A percentile compares a stretch with the other conserved stretches of the same genome.
Conservation (phyloP, 1,140 invertebrate genomes). For the Vollenhovia emeryi region DNA sequence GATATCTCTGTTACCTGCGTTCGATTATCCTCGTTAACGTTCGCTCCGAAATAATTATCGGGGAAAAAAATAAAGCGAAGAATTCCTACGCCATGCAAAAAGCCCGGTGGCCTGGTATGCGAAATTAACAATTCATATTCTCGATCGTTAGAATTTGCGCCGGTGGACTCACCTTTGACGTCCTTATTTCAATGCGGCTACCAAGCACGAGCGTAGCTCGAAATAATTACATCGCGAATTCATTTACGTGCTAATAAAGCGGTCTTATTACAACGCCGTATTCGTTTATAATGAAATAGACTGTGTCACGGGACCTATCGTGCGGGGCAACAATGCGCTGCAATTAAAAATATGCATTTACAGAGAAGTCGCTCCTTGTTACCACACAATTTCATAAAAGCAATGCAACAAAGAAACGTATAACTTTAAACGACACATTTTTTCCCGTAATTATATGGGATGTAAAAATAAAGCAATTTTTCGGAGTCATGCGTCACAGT, state of each 20-base stretch:
- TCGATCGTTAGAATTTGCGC: slow-evolving; percentile 8
- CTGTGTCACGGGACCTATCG: background rate
- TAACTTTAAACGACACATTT: background rate
- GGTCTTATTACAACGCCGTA: slow-evolving; percentile 22
- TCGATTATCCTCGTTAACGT: background rate
- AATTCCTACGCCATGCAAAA: background rate
- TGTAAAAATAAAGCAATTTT: background rate
- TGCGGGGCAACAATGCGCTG: slow-evolving; percentile 13
- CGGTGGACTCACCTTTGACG: slow-evolving; percentile 7
- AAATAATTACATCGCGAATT: slow-evolving; percentile 44
- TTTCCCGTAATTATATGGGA: background rate
- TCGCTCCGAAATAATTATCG: background rate
- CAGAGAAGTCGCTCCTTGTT: background rate
- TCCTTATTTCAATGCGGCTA: background rate
- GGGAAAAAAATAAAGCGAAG: background rate
- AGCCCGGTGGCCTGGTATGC: background rate
- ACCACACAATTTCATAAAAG: background rate
- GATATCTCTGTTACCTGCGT: background rate
- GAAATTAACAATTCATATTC: slow-evolving; percentile 21
- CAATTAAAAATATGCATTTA: slow-evolving; percentile 20
- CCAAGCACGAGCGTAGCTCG: background rate
- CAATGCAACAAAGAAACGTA: background rate
- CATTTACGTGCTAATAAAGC: slow-evolving; percentile 55
- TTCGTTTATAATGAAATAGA: slow-evolving; percentile 40
- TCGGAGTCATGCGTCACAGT: background rate